A percentile compares a stretch with the other conserved stretches of the same genome.
These are phyloP conservation scores for Orcinus orca DNA, from an alignment of 2,113 vertebrate genomes.

Conservation along the genomic window DNA sequence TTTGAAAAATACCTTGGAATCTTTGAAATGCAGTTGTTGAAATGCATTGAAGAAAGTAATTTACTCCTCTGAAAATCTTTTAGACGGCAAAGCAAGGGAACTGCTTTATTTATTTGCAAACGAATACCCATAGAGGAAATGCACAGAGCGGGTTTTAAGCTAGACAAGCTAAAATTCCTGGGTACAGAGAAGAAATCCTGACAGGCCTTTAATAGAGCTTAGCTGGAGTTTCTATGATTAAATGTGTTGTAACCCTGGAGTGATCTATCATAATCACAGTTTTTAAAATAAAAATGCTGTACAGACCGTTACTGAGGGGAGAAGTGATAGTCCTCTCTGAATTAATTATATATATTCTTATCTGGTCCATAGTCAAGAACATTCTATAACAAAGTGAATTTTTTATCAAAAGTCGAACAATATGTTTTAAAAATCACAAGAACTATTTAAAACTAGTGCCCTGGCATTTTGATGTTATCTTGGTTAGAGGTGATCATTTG, in stretches of 20 bases:
- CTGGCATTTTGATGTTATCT: constrained; percentile 54
- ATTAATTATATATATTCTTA: constrained; percentile 74
- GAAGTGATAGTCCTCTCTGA: constrained; percentile 31
- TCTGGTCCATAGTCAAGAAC: constrained; percentile 67
- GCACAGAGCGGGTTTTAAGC: constrained; percentile 36
- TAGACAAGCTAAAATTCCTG: constrained; percentile 44
- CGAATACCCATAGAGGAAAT: constrained; percentile 42
- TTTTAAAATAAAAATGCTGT: constrained; percentile 72
- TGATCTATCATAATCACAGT: constrained; percentile 56
- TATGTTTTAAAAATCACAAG: constrained; percentile 72
- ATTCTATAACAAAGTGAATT: constrained; percentile 72
- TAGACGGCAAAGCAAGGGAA: constrained; percentile 36
- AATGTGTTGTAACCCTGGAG: constrained; percentile 63
- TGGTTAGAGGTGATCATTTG: constrained; percentile 46
- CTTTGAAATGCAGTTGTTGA: constrained; percentile 23
- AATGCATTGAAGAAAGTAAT: constrained; percentile 26
- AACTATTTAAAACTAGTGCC: constrained; percentile 61
- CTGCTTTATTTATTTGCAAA: constrained; percentile 69
- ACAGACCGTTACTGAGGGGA: constrained; percentile 44
- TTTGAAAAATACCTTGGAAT: constrained; percentile 49
- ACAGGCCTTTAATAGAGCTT: constrained; percentile 54
- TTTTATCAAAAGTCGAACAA: constrained; percentile 77
- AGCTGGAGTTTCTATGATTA: constrained; percentile 64
- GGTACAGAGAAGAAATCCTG: constrained; percentile 42
- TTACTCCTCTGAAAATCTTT: constrained; percentile 29